phyloP scores from a whole-genome alignment of 2,113 vertebrate species.

The Megaceryle maxima region DNA sequence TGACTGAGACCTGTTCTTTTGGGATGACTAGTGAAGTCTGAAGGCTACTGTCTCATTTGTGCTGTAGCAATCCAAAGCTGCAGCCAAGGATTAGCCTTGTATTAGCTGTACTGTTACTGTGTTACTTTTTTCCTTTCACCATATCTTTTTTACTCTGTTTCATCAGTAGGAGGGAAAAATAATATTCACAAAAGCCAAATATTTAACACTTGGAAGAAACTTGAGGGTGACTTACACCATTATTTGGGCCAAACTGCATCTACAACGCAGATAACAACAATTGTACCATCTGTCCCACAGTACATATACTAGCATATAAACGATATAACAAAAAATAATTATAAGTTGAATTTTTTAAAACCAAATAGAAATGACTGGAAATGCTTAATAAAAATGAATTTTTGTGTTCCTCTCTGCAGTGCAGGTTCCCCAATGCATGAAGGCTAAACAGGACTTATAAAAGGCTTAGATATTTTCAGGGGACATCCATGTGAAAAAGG shows the following conservation, averaged over 20 bases:
- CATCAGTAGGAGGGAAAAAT: neutral
- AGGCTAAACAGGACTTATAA: neutral
- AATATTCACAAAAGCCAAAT: neutral
- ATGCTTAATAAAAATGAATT: neutral
- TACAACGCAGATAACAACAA: conserved; percentile 57
- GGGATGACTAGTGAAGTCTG: conserved; percentile 21
- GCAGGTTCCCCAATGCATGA: neutral
- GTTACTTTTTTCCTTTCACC: neutral
- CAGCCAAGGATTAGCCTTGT: conserved; percentile 12
- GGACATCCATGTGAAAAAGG: neutral
- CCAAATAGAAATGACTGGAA: neutral
- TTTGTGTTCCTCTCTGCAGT: neutral
- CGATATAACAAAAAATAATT: conserved; percentile 24
- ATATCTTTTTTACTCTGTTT: neutral
- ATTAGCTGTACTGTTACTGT: neutral
- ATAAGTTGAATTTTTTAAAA: conserved; percentile 10
- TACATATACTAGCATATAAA: neutral
- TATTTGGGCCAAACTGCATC: conserved; percentile 47
- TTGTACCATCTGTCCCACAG: conserved; percentile 27
- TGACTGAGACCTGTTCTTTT: neutral
- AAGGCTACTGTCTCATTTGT: neutral
- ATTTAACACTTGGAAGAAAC: neutral
- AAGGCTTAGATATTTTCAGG: neutral
- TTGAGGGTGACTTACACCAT: conserved; percentile 28
- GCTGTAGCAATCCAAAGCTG: neutral